These are phyloP conservation scores for Mactra quadrangularis DNA, from an alignment of 1,140 invertebrate genomes.

Conservation along the genomic window DNA sequence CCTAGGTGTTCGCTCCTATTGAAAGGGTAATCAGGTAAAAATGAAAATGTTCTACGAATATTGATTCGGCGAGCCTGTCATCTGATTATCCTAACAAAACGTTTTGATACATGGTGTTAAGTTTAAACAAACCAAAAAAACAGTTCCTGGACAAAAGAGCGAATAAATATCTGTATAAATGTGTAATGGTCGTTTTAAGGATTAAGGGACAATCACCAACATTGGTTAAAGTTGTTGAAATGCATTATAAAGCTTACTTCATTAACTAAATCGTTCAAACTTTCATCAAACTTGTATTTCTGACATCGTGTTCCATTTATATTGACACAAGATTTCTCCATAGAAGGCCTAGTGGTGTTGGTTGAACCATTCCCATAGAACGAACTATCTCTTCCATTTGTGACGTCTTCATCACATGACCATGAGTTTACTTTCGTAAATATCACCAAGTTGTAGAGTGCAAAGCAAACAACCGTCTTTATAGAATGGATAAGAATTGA, in stretches of 20 bases:
- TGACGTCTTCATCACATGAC: not conserved
- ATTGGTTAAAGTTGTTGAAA: too few relatives aligned
- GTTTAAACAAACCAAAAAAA: not conserved
- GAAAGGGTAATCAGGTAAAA: not conserved
- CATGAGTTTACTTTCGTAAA: not conserved
- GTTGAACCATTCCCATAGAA: too few relatives aligned
- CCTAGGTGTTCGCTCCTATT: too few relatives aligned
- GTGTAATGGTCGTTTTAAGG: not conserved
- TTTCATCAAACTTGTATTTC: not conserved
- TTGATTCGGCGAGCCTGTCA: too few relatives aligned
- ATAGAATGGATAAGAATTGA: slow-evolving; percentile 1
- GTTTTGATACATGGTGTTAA: not conserved
- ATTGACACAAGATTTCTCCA: slow-evolving; percentile 49
- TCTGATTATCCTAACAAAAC: too few relatives aligned
- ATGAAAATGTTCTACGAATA: too few relatives aligned
- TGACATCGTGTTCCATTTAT: slow-evolving; percentile 30
- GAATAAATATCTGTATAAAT: not conserved
- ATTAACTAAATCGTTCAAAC: slow-evolving; percentile 9
- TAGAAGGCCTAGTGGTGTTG: too few relatives aligned
- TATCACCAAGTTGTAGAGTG: not conserved
- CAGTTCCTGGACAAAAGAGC: not conserved
- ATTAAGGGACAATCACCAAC: not conserved
- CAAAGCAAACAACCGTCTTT: slow-evolving; percentile 20
- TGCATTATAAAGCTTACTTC: slow-evolving; percentile 11
- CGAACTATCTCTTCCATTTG: too few relatives aligned